Conservation (phyloP, 2,113 vertebrate species). For the Psittacus erithacus region DNA sequence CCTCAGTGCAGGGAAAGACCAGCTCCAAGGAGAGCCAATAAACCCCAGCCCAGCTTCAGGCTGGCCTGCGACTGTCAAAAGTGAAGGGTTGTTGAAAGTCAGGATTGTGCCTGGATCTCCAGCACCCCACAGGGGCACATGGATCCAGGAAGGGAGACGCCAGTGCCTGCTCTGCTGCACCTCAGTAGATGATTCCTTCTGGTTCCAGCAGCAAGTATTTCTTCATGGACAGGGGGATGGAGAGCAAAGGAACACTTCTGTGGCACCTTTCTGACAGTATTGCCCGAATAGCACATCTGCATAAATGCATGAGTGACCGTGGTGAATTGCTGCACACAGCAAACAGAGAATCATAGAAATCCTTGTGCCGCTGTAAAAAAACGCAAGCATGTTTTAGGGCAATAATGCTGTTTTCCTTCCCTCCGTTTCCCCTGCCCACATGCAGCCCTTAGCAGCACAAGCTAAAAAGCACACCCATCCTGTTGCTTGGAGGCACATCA, state of each 20-base stretch:
- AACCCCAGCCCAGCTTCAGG: neutral
- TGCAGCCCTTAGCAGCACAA: neutral
- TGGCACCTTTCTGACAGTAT: slow-evolving; percentile 77
- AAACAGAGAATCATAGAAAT: slow-evolving; percentile 92
- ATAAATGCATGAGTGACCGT: slow-evolving; percentile 88
- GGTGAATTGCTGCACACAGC: slow-evolving; percentile 85
- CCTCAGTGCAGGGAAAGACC: neutral
- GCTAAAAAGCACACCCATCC: neutral
- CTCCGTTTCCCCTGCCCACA: neutral
- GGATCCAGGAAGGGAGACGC: fast-evolving
- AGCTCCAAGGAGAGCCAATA: neutral
- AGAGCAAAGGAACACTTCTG: slow-evolving; percentile 76
- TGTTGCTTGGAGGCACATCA: neutral
- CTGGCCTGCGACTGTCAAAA: neutral
- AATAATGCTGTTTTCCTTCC: neutral
- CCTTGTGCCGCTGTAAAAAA: slow-evolving; percentile 79
- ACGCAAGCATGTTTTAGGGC: neutral
- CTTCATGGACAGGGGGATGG: slow-evolving; percentile 83
- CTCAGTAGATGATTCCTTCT: slow-evolving; percentile 84
- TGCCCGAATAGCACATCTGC: slow-evolving; percentile 86
- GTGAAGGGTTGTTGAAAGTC: neutral
- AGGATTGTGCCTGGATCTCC: neutral
- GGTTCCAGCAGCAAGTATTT: slow-evolving; percentile 92
- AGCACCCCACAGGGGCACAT: fast-evolving
- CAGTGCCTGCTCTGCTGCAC: neutral